Evolutionary conservation across 1,140 invertebrate species (phyloP).

Genomic region (Lucilia sericata): DNA sequence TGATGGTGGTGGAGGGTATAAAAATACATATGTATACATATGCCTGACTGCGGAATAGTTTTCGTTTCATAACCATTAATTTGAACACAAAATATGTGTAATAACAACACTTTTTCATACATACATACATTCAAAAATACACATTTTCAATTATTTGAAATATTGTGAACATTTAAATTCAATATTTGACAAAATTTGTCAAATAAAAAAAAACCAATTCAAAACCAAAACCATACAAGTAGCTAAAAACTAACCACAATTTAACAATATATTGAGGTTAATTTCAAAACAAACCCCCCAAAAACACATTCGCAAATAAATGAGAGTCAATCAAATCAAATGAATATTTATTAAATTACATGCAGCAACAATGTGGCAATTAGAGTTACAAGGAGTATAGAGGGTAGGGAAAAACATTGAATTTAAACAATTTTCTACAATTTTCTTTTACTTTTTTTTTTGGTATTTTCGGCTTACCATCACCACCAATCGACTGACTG

Average conservation of each 20-base stretch:
- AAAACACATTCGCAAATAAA: neutral
- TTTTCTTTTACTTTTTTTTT: neutral
- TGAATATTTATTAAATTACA: constrained; percentile 13
- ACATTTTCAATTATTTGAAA: too few relatives aligned
- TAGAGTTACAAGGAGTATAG: neutral
- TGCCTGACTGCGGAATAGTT: too few relatives aligned
- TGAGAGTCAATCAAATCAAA: neutral
- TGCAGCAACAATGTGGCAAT: neutral
- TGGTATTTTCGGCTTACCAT: neutral
- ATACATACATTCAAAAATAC: neutral
- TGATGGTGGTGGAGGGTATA: too few relatives aligned
- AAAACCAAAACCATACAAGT: neutral
- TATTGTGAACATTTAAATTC: neutral
- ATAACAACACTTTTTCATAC: too few relatives aligned
- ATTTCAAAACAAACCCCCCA: neutral
- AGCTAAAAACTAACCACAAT: neutral
- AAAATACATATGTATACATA: too few relatives aligned
- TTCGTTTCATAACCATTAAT: too few relatives aligned
- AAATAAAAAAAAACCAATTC: neutral
- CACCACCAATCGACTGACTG: neutral
- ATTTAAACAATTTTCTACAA: neutral
- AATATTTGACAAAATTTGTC: constrained; percentile 6
- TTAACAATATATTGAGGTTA: constrained; percentile 7
- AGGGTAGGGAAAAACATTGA: neutral
- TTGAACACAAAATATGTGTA: too few relatives aligned